Conservation (phyloP, 2,797 vertebrate genomes). For the Poeciliopsis gracilis region DNA sequence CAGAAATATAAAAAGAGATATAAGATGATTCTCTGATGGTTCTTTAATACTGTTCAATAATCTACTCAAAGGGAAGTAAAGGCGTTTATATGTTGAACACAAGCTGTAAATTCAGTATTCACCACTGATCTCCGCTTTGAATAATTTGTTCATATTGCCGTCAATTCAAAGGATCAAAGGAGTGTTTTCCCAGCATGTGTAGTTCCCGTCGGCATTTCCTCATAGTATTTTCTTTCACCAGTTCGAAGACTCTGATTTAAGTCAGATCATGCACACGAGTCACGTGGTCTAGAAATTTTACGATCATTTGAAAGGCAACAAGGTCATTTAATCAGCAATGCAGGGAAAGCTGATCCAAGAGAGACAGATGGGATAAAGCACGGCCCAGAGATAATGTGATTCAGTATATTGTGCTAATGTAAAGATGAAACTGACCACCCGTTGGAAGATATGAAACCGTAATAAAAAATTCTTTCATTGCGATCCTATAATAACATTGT, state of each 20-base stretch:
- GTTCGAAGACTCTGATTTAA: neutral
- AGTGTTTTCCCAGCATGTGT: neutral
- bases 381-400: neutral
- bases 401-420: neutral
- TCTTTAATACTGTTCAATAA: neutral
- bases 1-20: neutral
- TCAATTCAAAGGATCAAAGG: neutral
- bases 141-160: neutral
- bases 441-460: neutral
- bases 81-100: neutral
- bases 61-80: neutral
- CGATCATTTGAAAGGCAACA: neutral
- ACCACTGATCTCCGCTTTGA: neutral
- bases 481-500: neutral
- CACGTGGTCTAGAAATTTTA: neutral
- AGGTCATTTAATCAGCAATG: neutral
- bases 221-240: neutral
- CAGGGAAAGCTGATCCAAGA: neutral
- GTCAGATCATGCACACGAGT: neutral
- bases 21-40: neutral
- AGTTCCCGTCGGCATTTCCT: neutral
- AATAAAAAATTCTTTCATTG: neutral
- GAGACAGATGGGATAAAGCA: neutral
- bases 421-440: neutral
- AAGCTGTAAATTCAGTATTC: neutral